A percentile compares a stretch with the other conserved stretches of the same genome.
Conservation (phyloP, 2,888 invertebrate genomes). For the Drosophila longiperda region DNA sequence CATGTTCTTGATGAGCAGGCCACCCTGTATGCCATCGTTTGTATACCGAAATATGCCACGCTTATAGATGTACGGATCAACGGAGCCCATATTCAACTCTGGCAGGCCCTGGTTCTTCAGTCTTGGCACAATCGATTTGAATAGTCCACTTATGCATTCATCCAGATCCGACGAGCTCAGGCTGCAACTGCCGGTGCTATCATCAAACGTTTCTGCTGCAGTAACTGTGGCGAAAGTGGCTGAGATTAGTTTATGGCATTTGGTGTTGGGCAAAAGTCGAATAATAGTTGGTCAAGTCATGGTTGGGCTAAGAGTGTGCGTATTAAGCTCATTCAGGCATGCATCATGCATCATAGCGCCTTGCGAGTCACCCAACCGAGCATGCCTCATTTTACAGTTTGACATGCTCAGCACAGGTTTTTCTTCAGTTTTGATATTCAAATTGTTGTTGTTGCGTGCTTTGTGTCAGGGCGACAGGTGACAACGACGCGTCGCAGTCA, state of each 20-base stretch:
- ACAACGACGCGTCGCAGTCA: constrained; percentile 42
- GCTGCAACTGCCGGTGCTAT: constrained; percentile 85
- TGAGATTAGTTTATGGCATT: constrained; percentile 39
- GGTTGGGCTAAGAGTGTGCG: constrained; percentile 17
- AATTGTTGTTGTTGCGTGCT: constrained; percentile 36
- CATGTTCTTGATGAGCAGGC: constrained; percentile 83
- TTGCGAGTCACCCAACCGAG: constrained; percentile 49
- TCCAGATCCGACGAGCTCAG: constrained; percentile 87
- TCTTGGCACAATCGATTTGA: constrained; percentile 85
- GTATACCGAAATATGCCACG: constrained; percentile 83
- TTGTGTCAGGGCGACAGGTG: constrained; percentile 63
- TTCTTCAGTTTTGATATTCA: constrained; percentile 37
- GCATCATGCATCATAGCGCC: constrained; percentile 40
- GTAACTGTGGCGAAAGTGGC: constrained; percentile 55
- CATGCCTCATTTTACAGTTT: constrained; percentile 51
- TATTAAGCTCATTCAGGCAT: constrained; percentile 55
- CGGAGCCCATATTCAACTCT: constrained; percentile 73
- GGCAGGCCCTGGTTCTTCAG: constrained; percentile 75
- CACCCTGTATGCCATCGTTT: constrained; percentile 83
- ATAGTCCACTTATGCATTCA: constrained; percentile 87
- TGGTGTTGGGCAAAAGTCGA: constrained; percentile 14
- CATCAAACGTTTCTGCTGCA: constrained; percentile 23
- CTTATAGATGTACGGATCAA: constrained; percentile 83
- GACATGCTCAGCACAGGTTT: constrained; percentile 28
- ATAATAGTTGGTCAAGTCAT: constrained; percentile 39